Evolutionary conservation across 1,140 invertebrate species (phyloP), one percentile per base, ranked within the genome.

Genomic region (Lasioglossum baleicum): DNA sequence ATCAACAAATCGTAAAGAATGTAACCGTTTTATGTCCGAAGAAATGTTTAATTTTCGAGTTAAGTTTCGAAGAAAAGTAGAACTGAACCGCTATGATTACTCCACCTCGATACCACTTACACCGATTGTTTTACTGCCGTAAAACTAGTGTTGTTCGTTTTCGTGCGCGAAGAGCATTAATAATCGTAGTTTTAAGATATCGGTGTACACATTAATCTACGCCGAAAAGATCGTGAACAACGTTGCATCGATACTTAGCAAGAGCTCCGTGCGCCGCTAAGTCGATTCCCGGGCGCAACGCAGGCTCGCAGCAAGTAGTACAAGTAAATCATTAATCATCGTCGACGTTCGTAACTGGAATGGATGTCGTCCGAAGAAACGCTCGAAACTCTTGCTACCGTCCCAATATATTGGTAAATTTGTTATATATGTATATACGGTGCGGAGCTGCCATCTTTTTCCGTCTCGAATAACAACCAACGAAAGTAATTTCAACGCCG

Each of bases 311-410:
- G n/a, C 56, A 17, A 61, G 70, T 61, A 10, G 70, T 20, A 22
- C 0, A 44, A 26, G 70, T 20, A 61, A 72, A 61, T 61, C 40
- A 72, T 60, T 40, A 70, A 58, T 58, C 61, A 64, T 17, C 3
- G 11, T 17, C 61, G 61, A 40, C 61, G 61, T 64, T 64, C 31
- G 13, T 13, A 35, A 15, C 15, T 64, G 6, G 11, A 31, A 64
- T 17, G 61, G 31, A 35, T 17, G 31, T 7, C 13, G 61, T 64
- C 31, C 5, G 10, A 35, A 64, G 31, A 64, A 40, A 20, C 15
- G 61, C 40, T 64, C 26, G 4, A 40, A 64, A 31, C 11, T 20
- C 61, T 31, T 10, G 31, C 4, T 22, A 20, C 20, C 22, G 31
- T 13, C 22, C 56, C 20, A 8, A n/a, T 58, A 58, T 58, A n/a